phyloP scores from a whole-genome alignment of 92 coral and sea anemone species.

The Paramuricea clavata region DNA sequence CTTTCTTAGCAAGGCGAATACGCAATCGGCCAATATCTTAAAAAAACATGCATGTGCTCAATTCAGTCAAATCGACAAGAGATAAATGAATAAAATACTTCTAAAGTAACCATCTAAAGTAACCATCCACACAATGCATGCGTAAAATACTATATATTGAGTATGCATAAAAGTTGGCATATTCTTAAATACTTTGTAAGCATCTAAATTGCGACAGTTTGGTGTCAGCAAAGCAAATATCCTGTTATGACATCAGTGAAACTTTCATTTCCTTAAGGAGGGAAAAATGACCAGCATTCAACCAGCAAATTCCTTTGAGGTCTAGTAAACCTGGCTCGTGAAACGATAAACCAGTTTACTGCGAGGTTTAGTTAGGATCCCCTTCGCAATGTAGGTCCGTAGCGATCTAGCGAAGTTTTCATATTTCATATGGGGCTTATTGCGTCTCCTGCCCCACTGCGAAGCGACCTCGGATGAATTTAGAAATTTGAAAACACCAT shows the following conservation, averaged over 20 bases:
- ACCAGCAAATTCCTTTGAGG: background rate
- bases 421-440: slow-evolving; percentile 96
- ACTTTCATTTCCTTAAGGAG: background rate
- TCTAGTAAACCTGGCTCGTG: slow-evolving; percentile 34
- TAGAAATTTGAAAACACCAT: slow-evolving; percentile 91
- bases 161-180: background rate
- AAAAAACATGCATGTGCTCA: slow-evolving; percentile 4
- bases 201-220: background rate
- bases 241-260: background rate
- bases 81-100: background rate
- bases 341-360: slow-evolving; percentile 95
- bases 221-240: background rate
- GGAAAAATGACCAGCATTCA: background rate
- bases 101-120: background rate
- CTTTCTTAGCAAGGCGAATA: no score
- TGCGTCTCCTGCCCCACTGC: slow-evolving; percentile 93
- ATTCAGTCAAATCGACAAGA: slow-evolving; percentile 6
- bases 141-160: background rate
- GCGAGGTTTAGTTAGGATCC: slow-evolving; percentile 91
- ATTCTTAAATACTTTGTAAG: background rate
- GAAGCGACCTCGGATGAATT: slow-evolving; percentile 94
- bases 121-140: background rate
- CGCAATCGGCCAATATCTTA: no score
- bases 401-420: slow-evolving; percentile 99
- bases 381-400: slow-evolving; percentile 98